These are phyloP conservation scores for Xanthia togata DNA, from an alignment of 2,888 invertebrate genomes.

Conservation along the genomic window DNA sequence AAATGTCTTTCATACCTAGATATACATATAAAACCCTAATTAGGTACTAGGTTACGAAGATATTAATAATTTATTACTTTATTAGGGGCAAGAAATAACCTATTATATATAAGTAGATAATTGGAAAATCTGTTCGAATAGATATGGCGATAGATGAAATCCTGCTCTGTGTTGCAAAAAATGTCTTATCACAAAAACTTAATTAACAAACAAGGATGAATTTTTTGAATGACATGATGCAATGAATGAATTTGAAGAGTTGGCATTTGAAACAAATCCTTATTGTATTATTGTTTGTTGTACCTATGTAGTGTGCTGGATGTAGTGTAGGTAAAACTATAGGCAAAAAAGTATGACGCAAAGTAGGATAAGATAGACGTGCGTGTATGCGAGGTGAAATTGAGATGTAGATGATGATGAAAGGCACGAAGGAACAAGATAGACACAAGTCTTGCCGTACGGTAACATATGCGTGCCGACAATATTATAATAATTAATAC, in stretches of 20 bases:
- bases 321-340: not conserved
- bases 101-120: no score
- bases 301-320: no score
- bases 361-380: no score
- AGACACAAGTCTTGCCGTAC: not conserved
- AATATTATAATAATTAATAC: slow-evolving; percentile 30
- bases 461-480: not conserved
- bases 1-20: not conserved
- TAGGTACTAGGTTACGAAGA: not conserved
- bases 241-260: not conserved
- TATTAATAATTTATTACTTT: not conserved
- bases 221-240: not conserved
- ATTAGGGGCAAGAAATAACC: not conserved
- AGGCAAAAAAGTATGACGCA: not conserved
- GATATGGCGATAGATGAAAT: not conserved
- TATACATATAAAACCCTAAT: not conserved
- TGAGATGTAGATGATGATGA: not conserved
- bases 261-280: not conserved
- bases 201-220: not conserved
- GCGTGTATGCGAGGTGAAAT: not conserved
- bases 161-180: slow-evolving; percentile 6
- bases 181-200: not conserved
- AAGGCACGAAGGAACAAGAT: not conserved
- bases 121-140: not conserved
- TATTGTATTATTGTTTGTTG: not conserved